Evolutionary conservation across 2,888 invertebrate genomes (phyloP).

Genomic region (Drosophila koepferae): DNA sequence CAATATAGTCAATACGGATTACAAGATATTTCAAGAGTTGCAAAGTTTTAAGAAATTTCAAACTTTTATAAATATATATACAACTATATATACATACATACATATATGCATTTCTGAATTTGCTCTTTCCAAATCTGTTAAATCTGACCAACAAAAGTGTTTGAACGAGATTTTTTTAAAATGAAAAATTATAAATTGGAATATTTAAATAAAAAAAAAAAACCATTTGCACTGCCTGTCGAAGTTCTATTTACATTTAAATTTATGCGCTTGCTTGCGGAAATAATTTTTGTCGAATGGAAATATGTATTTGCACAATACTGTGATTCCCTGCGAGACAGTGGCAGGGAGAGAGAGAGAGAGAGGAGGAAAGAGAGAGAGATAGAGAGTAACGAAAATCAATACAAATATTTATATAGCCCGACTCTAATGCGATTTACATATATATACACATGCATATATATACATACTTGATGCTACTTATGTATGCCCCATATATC

Average conservation of each 20-base stretch:
- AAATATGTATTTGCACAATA: constrained; percentile 58
- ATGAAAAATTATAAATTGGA: neutral
- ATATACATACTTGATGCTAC: constrained; percentile 34
- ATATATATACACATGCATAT: constrained; percentile 16
- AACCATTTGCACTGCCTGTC: constrained; percentile 49
- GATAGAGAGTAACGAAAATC: neutral
- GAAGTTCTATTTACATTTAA: constrained; percentile 23
- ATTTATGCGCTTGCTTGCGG: constrained; percentile 27
- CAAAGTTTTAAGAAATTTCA: constrained; percentile 9
- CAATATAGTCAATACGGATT: constrained; percentile 44
- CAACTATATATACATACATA: constrained; percentile 1
- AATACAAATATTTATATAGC: constrained; percentile 7
- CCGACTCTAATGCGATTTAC: constrained; percentile 31
- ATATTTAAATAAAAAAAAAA: constrained; percentile 15
- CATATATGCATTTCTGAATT: neutral
- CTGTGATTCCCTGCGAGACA: constrained; percentile 64
- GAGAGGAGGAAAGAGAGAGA: neutral
- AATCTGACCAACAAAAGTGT: neutral
- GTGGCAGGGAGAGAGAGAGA: neutral
- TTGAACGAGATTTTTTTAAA: neutral
- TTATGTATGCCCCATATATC: constrained; percentile 51
- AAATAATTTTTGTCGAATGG: neutral
- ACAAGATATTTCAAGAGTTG: constrained; percentile 24
- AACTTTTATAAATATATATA: neutral
- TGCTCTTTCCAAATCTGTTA: constrained; percentile 20